phyloP scores from a whole-genome alignment of 2,888 invertebrate genomes.

The Nomada hirtipes region DNA sequence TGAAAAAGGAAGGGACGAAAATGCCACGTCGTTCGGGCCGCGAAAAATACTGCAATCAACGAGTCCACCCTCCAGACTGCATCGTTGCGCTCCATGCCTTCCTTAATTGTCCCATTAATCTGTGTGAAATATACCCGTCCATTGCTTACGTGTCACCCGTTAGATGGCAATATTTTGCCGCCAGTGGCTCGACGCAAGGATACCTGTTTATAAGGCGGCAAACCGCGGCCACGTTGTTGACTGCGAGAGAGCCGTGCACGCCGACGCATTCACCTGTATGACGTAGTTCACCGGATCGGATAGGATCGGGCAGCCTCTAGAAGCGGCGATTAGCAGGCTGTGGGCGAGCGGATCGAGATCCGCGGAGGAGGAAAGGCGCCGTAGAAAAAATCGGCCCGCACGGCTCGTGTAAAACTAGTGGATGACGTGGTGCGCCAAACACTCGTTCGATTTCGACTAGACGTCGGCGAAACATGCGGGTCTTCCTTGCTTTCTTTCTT shows the following conservation, averaged over 20 bases:
- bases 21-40: too few relatives aligned
- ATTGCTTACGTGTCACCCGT: conserved; percentile 56
- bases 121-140: too few relatives aligned
- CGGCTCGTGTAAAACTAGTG: conserved; percentile 66
- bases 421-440: conserved; percentile 64
- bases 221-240: conserved; percentile 69
- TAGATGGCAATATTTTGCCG: conserved; percentile 60
- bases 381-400: conserved; percentile 59
- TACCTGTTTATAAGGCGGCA: conserved; percentile 73
- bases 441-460: conserved; percentile 26
- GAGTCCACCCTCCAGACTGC: too few relatives aligned
- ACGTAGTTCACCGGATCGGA: conserved; percentile 80
- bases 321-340: conserved; percentile 66
- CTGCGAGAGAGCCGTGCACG: conserved; percentile 67
- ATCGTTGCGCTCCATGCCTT: too few relatives aligned
- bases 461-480: conserved; percentile 14
- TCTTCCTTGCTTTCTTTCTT: not conserved
- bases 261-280: conserved; percentile 82
- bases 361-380: conserved; percentile 76
- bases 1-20: too few relatives aligned
- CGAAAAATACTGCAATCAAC: too few relatives aligned
- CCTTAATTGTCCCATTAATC: too few relatives aligned
- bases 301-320: conserved; percentile 67
- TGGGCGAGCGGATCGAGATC: conserved; percentile 75
- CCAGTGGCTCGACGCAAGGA: conserved; percentile 62